These are phyloP conservation scores for Drosophila melanosoma DNA, from an alignment of 2,888 invertebrate genomes.

Conservation along the genomic window DNA sequence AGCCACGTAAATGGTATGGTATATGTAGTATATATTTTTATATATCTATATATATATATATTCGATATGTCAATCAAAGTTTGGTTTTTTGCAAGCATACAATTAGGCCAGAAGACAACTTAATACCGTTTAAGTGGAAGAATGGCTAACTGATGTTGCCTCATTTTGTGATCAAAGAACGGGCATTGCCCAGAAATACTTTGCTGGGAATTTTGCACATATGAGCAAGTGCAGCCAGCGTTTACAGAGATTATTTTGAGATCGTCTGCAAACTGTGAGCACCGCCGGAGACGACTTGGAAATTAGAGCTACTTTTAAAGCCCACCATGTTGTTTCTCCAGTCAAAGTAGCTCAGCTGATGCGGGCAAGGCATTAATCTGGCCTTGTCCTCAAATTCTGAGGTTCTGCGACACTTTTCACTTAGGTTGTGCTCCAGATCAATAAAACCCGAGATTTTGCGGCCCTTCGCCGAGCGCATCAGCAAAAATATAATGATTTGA, in stretches of 20 bases:
- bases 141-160: constrained; percentile 51
- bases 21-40: background rate
- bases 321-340: constrained; percentile 46
- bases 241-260: constrained; percentile 62
- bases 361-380: constrained; percentile 28
- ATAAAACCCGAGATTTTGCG: constrained; percentile 57
- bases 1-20: background rate
- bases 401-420: constrained; percentile 22
- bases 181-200: constrained; percentile 53
- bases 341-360: constrained; percentile 56
- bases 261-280: constrained; percentile 58
- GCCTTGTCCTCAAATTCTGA: constrained; percentile 43
- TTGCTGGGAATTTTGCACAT: constrained; percentile 27
- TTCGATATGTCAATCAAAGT: constrained; percentile 29
- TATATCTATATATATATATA: constrained; percentile 17
- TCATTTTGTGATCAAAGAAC: constrained; percentile 62
- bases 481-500: constrained; percentile 56
- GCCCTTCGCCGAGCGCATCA: constrained; percentile 53
- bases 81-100: constrained; percentile 21
- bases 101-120: constrained; percentile 23
- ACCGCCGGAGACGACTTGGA: constrained; percentile 20
- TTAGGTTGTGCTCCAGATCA: constrained; percentile 58
- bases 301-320: constrained; percentile 52
- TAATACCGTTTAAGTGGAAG: constrained; percentile 6
- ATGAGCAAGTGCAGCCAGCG: constrained; percentile 38